A percentile compares a stretch with the other conserved stretches of the same genome.
Evolutionary conservation across 2,888 invertebrate genomes (phyloP).

Genomic region (Eupeodes latifasciatus): DNA sequence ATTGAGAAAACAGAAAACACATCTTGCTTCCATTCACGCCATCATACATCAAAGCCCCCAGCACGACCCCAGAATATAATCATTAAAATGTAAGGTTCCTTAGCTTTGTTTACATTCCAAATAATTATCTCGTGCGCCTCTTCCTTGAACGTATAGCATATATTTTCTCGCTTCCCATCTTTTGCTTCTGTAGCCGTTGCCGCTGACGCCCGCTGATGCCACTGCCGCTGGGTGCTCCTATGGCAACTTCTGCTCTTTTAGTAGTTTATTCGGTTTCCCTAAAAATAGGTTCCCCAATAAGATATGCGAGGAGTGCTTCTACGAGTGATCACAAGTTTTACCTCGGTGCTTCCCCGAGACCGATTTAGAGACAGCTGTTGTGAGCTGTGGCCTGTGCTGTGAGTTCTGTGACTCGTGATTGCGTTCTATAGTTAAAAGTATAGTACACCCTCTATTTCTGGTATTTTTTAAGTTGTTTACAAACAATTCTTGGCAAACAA

Average conservation of each 20-base stretch:
- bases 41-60: conserved; percentile 45
- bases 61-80: conserved; percentile 31
- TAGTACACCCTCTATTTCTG: conserved; percentile 14
- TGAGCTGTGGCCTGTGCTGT: neutral
- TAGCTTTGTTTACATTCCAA: conserved; percentile 50
- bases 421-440: neutral
- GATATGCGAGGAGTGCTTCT: neutral
- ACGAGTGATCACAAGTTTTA: conserved; percentile 2
- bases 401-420: conserved; percentile 24
- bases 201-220: no score
- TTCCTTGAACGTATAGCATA: neutral
- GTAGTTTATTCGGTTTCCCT: conserved; percentile 33
- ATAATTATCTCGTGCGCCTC: conserved; percentile 32
- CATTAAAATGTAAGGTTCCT: conserved; percentile 31
- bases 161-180: neutral
- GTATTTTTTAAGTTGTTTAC: conserved; percentile 51
- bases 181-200: neutral
- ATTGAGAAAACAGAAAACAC: conserved; percentile 1
- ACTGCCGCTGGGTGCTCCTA: no score
- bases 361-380: neutral
- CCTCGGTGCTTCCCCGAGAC: neutral
- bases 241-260: neutral
- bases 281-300: conserved; percentile 53
- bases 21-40: conserved; percentile 40
- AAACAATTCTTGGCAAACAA: conserved; percentile 71